Evolutionary conservation across 2,797 vertebrate species (phyloP).

Genomic region (Halcyon leucocephala): DNA sequence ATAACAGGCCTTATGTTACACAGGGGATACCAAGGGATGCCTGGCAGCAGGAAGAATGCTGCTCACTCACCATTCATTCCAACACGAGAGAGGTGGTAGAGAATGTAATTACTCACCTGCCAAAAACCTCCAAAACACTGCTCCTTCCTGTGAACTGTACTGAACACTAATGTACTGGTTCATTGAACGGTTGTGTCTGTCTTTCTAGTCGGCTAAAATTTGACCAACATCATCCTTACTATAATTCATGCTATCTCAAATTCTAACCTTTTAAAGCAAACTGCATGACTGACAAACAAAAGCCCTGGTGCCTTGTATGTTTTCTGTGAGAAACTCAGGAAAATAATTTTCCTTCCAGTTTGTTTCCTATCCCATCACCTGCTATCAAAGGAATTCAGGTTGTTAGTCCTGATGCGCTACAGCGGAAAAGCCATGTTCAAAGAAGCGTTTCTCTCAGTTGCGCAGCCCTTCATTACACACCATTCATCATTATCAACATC

Average conservation of each 20-base stretch:
- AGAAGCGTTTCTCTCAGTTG: constrained; percentile 13
- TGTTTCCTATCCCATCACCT: background rate
- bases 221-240: fast-evolving
- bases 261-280: background rate
- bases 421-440: constrained; percentile 24
- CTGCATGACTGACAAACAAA: background rate
- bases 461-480: constrained; percentile 49
- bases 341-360: background rate
- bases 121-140: background rate
- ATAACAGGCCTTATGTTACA: background rate
- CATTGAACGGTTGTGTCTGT: fast-evolving
- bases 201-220: background rate
- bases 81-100: background rate
- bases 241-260: background rate
- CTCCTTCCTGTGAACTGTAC: background rate
- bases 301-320: background rate
- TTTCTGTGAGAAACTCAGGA: background rate
- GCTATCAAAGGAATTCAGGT: background rate
- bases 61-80: background rate
- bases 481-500: constrained; percentile 56
- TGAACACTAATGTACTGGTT: background rate
- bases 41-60: background rate
- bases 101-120: background rate
- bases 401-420: background rate
- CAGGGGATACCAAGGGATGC: background rate